These are phyloP conservation scores for Chaenogobius annularis DNA, from an alignment of 2,113 vertebrate genomes.

Conservation along the genomic window DNA sequence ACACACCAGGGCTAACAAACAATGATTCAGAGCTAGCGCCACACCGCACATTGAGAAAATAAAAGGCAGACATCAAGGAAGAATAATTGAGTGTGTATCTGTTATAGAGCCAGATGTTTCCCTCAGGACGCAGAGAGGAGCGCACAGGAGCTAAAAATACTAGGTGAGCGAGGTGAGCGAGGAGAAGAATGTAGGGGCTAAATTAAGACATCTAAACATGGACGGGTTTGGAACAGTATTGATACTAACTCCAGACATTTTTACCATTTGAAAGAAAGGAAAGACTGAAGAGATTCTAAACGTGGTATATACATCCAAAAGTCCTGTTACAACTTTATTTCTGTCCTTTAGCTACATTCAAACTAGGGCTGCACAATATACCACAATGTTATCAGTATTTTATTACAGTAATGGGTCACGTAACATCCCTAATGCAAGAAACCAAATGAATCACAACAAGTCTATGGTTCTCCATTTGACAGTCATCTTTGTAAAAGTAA, in stretches of 20 bases:
- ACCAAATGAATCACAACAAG: too few species aligned
- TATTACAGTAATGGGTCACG: too few species aligned
- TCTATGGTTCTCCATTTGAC: too few species aligned
- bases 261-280: background rate
- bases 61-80: background rate
- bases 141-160: constrained; percentile 7
- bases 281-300: background rate
- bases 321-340: background rate
- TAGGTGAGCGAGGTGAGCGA: background rate
- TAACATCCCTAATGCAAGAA: too few species aligned
- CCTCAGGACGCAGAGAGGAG: constrained; percentile 5
- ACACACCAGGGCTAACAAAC: background rate
- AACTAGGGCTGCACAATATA: background rate
- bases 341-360: background rate
- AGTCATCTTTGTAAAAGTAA: too few species aligned
- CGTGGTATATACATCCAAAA: background rate
- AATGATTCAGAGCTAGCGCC: background rate
- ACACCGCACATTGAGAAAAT: too few species aligned
- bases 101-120: constrained; percentile 12
- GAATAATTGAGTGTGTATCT: constrained; percentile 13
- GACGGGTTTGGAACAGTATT: background rate
- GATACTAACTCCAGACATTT: background rate
- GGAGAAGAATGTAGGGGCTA: background rate
- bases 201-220: background rate
- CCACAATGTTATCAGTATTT: too few species aligned